Conservation (phyloP, 2,888 invertebrate species). For the Caenorhabditis wallacei region DNA sequence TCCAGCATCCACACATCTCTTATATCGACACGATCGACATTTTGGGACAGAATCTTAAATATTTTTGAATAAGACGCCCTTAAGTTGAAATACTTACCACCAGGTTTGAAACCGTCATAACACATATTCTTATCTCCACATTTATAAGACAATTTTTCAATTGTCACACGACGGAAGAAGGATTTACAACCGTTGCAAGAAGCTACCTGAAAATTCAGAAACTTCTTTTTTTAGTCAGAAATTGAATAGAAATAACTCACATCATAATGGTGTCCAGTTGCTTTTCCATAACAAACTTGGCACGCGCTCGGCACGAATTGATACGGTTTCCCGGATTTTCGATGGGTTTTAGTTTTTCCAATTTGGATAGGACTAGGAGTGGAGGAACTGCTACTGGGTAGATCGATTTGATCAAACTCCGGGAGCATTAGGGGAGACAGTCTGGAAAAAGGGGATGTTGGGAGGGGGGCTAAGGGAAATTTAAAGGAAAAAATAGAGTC, state of each 20-base stretch:
- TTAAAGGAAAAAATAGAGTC: background rate
- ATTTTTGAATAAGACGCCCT: background rate
- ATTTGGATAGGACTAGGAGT: conserved; percentile 21
- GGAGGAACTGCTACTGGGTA: conserved; percentile 28
- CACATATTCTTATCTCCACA: conserved; percentile 20
- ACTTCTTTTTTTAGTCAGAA: background rate
- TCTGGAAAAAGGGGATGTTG: background rate
- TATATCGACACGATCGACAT: conserved; percentile 51
- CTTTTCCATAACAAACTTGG: conserved; percentile 56
- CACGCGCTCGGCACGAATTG: conserved; percentile 47
- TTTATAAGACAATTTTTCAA: conserved; percentile 24
- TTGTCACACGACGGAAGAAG: conserved; percentile 43
- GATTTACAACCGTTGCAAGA: conserved; percentile 66
- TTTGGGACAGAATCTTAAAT: conserved; percentile 39
- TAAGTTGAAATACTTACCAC: conserved; percentile 19
- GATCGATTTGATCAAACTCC: conserved; percentile 40
- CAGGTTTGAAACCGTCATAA: conserved; percentile 31
- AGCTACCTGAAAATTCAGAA: conserved; percentile 32
- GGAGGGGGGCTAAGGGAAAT: background rate
- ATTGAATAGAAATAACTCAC: conserved; percentile 6
- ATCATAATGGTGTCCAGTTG: conserved; percentile 69
- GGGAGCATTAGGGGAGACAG: conserved; percentile 8
- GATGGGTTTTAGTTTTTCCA: conserved; percentile 24
- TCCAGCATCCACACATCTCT: conserved; percentile 32
- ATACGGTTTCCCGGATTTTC: conserved; percentile 54